Evolutionary conservation across 2,888 invertebrate genomes (phyloP), one percentile per base, ranked within the genome.

Genomic region (Drosophila picticornis): DNA sequence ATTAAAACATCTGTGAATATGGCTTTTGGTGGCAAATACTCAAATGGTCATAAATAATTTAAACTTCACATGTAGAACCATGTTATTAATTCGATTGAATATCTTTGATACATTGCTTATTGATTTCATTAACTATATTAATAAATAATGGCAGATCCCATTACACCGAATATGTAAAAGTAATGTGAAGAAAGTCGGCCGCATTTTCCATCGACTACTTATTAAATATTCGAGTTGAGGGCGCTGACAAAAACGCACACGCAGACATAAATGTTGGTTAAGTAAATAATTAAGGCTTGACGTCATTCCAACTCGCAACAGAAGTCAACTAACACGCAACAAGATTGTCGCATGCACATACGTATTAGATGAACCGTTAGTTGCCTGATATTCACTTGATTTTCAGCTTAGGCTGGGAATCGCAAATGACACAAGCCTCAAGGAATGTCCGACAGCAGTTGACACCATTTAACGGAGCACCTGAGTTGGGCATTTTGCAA

Each of bases 241-340:
- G 48, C 31, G 6, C 31, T 38, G 19, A 40, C 48, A 64, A 32
- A 62, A 57, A 48, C 48, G 19, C 55, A 64, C 27, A 51, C 29
- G 61, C 56, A 11, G 43, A 40, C 53, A 57, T 51, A 59, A 36
- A 55, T 63, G 52, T 46, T 60, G 52, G 50, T 56, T 66, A 53
- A 65, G 65, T 61, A 69, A 77, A 84, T 80, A 80, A 75, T 86
- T 80, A 80, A 75, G 36, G 66, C 56, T 74, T 87, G 87, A 84
- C 87, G 84, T 87, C 84, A 84, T 70, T 82, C 27, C 46, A 56
- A 72, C 66, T 31, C 58, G 43, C 57, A 53, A 13, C 56, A 60
- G 46, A 56, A 38, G 67, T 27, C 40, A 40, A 36, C 31, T 38
- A 56, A 50, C 72, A 73, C 75, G 75, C 75, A 75, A 78, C 65